These are phyloP conservation scores for Drosophila mayri DNA, from an alignment of 1,140 invertebrate genomes.

Conservation along the genomic window DNA sequence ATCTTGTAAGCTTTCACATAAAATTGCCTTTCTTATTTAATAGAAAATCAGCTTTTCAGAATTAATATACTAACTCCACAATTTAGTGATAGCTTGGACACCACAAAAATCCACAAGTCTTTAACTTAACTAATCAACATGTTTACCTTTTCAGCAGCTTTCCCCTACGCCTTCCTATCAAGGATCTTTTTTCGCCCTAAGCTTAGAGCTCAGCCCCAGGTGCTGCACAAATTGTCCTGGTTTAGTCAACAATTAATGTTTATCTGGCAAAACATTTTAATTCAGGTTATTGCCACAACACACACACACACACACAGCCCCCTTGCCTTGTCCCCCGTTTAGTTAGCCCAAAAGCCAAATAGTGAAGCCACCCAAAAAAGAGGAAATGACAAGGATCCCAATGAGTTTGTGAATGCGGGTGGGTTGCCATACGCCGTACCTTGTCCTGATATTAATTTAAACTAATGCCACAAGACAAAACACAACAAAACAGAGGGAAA, in stretches of 20 bases:
- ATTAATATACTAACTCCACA: neutral
- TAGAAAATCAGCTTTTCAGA: neutral
- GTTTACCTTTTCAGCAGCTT: slow-evolving; percentile 7
- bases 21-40: neutral
- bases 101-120: slow-evolving; percentile 10
- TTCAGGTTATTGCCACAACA: slow-evolving; percentile 38
- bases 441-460: slow-evolving; percentile 70
- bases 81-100: neutral
- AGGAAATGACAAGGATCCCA: slow-evolving; percentile 11
- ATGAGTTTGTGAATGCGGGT: slow-evolving; percentile 37
- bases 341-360: slow-evolving; percentile 19
- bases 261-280: slow-evolving; percentile 51
- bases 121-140: slow-evolving; percentile 17
- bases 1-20: neutral
- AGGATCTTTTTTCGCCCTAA: neutral
- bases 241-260: slow-evolving; percentile 57
- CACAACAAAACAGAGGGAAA: slow-evolving; percentile 38
- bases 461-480: slow-evolving; percentile 55
- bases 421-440: slow-evolving; percentile 21
- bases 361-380: slow-evolving; percentile 10
- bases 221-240: slow-evolving; percentile 42
- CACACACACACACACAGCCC: neutral
- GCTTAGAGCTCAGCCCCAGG: slow-evolving; percentile 19
- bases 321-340: slow-evolving; percentile 5
- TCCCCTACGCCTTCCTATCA: neutral